A percentile compares a stretch with the other conserved stretches of the same genome.
These are phyloP conservation scores for Prietella phreatophila DNA, from an alignment of 2,113 vertebrate species.

Conservation along the genomic window DNA sequence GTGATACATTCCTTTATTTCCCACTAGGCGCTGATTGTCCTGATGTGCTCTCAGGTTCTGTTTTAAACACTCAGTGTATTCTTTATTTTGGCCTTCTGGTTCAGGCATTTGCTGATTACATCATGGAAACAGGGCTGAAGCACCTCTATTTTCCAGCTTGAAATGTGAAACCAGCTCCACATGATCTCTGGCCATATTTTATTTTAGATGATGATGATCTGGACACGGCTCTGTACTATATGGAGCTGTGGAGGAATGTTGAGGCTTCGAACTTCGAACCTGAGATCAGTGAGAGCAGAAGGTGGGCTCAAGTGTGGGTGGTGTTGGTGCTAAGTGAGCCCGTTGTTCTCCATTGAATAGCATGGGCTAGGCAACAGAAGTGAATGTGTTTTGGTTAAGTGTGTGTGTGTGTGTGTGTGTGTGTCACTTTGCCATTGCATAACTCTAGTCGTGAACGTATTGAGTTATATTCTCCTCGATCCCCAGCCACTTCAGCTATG, in stretches of 20 bases:
- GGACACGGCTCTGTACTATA: not conserved
- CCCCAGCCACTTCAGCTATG: not conserved
- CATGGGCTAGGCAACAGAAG: not conserved
- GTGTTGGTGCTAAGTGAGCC: not conserved
- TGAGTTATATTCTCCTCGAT: not conserved
- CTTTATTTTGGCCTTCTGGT: not conserved
- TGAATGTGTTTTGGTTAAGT: not conserved
- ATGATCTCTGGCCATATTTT: not conserved
- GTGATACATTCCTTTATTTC: not conserved
- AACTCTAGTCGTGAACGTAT: not conserved
- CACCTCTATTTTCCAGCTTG: not conserved
- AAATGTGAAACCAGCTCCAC: conserved; percentile 14
- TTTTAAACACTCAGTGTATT: not conserved
- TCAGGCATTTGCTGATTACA: not conserved
- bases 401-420: too few species aligned
- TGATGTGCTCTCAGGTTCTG: not conserved
- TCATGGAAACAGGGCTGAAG: conserved; percentile 20
- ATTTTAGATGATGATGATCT: not conserved
- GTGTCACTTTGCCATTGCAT: not conserved
- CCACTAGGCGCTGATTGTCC: not conserved
- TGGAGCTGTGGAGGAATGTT: not conserved
- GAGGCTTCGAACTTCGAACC: too few species aligned
- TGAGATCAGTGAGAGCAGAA: not conserved
- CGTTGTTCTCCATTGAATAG: not conserved
- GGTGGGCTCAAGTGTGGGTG: not conserved